Percentiles rank a stretch among this genome's conserved stretches.
phyloP scores from a whole-genome alignment of 2,888 invertebrate genomes.

The Synanthedon tipuliformis region DNA sequence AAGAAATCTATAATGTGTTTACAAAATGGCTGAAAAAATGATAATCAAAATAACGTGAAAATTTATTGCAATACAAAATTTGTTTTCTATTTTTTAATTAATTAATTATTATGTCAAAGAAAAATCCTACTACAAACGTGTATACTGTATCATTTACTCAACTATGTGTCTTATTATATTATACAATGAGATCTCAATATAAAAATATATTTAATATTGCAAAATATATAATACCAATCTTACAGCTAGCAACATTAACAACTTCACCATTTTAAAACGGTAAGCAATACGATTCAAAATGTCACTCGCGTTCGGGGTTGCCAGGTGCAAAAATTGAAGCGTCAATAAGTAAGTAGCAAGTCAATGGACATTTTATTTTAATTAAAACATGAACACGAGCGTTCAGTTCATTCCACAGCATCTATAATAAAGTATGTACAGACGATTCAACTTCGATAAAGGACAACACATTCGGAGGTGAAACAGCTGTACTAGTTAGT shows the following conservation, averaged over 20 bases:
- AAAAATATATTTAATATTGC: conserved; percentile 58
- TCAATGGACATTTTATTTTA: not conserved
- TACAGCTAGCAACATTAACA: conserved; percentile 61
- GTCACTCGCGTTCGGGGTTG: conserved; percentile 33
- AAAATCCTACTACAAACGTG: not conserved
- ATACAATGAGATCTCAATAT: conserved; percentile 47
- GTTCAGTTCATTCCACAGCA: not conserved
- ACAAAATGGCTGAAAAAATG: no score
- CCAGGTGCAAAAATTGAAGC: conserved; percentile 36
- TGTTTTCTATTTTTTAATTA: no score
- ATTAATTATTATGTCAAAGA: not conserved
- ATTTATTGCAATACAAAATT: no score
- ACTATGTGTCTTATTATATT: conserved; percentile 13
- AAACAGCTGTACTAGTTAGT: not conserved
- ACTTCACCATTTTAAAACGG: conserved; percentile 38
- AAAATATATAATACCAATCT: conserved; percentile 43
- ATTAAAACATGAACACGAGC: not conserved
- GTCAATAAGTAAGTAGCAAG: conserved; percentile 11
- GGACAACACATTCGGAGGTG: no score
- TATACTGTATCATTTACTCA: not conserved
- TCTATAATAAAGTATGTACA: not conserved
- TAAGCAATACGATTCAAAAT: conserved; percentile 60
- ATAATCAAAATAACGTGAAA: no score
- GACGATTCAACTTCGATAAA: no score
- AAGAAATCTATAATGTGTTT: no score